These are phyloP conservation scores for Gastracanthus pulcherrimus DNA, from an alignment of 2,888 invertebrate species.

Conservation along the genomic window DNA sequence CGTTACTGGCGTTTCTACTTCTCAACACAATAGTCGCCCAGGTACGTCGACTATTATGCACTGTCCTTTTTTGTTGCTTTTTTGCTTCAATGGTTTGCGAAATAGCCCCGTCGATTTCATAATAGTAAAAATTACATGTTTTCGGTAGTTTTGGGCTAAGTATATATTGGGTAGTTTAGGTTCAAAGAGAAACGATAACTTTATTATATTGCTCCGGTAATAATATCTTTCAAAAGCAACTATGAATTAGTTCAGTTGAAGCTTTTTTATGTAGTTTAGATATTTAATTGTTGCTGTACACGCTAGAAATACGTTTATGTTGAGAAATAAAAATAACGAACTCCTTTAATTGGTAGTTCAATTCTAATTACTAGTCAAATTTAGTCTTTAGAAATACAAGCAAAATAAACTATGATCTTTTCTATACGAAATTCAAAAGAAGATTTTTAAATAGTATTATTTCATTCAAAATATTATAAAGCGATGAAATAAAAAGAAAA, in stretches of 20 bases:
- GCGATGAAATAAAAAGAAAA: no score
- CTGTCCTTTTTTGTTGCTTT: neutral
- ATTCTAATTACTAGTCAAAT: no score
- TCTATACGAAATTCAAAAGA: no score
- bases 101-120: slow-evolving; percentile 25
- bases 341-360: no score
- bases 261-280: neutral
- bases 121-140: slow-evolving; percentile 3
- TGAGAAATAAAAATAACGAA: no score
- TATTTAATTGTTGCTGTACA: no score
- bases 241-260: neutral
- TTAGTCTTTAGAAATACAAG: no score
- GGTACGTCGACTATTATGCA: slow-evolving; percentile 76
- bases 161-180: neutral
- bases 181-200: neutral
- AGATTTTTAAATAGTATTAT: no score
- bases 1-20: slow-evolving; percentile 83
- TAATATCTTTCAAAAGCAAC: neutral
- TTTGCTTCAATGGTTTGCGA: neutral
- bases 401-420: no score
- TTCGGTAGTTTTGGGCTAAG: neutral
- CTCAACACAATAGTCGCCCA: slow-evolving; percentile 87
- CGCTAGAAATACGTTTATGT: no score
- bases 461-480: no score
- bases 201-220: neutral